Conservation (phyloP, 1,140 invertebrate species). For the Drosophila tsacasi region DNA sequence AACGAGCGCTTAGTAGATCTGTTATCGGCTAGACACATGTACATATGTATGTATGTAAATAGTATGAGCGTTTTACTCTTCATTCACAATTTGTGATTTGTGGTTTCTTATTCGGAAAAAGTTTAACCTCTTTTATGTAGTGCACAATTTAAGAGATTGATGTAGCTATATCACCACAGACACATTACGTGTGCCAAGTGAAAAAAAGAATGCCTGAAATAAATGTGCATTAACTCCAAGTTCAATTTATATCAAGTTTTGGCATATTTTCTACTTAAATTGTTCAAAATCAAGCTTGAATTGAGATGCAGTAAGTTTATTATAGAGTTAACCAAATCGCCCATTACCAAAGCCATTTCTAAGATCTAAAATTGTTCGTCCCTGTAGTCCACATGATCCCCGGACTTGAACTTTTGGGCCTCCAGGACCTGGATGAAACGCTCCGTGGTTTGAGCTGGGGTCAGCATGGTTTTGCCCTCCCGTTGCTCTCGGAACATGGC, state of each 20-base stretch:
- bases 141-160: neutral
- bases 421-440: conserved; percentile 91
- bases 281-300: neutral
- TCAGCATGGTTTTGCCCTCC: conserved; percentile 89
- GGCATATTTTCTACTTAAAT: neutral
- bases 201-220: neutral
- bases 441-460: conserved; percentile 90
- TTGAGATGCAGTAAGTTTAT: neutral
- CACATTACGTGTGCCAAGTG: no score
- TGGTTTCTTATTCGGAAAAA: neutral
- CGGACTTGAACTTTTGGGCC: conserved; percentile 91
- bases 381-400: conserved; percentile 95
- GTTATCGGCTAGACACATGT: conserved; percentile 1
- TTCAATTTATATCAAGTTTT: neutral
- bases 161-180: no score
- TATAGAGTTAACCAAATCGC: neutral
- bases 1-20: neutral
- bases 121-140: neutral
- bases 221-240: neutral
- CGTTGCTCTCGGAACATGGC: conserved; percentile 87
- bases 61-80: neutral
- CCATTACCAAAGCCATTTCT: conserved; percentile 4
- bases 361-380: conserved; percentile 85
- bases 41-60: neutral
- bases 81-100: neutral